Base-by-base conservation (phyloP, 2,113 vertebrate species). In the Progne subis region DNA sequence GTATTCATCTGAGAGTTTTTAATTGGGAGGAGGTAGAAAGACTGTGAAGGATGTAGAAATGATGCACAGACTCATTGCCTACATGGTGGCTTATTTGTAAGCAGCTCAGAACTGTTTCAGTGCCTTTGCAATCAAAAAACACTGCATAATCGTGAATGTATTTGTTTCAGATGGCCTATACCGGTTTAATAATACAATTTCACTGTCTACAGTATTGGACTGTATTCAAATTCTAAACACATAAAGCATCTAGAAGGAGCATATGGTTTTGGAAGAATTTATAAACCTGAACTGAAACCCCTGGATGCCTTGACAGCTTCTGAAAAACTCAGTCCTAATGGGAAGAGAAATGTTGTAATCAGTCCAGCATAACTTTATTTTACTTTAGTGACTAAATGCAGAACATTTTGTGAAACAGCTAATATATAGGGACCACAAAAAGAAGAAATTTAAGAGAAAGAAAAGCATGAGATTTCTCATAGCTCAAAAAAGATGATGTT, bases 41-140 rank as follows among this genome's bases (percentile, higher is more conserved):
- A 94, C 83, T 57, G 32, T 56, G 86, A 95, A 94, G 53, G 84
- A 75, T 63, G 37, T 77, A 56, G 56, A 94, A 86, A 34, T 18
- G 47, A 87, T 79, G 44, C 61, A 82, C 67, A 60, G 52, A 89
- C 57, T 91, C 71, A 46, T 92, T 89, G 63, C 70, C 61, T 95
- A 82, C 65, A 70, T 37, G 89, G 72, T 92, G 92, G 94, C 64
- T 92, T 89, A 75, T 96, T 71, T 94, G 90, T 93, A 91, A 96
- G 72, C 88, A 97, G 82, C 86, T 95, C 93, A 93, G 74, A 95
- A 97, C 81, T 90, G 91, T 96, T 97, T 95, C 97, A 98, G 98
- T 98, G 98, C 98, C 98, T 98, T 98, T 98, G 94, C 94, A 96
- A 97, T 97, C 92, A 88, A 84, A 96, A 96, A 96, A 64, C 32